Evolutionary conservation across 2,113 vertebrate genomes (phyloP), one percentile per base, ranked within the genome.

Genomic region (Microtus oregoni): DNA sequence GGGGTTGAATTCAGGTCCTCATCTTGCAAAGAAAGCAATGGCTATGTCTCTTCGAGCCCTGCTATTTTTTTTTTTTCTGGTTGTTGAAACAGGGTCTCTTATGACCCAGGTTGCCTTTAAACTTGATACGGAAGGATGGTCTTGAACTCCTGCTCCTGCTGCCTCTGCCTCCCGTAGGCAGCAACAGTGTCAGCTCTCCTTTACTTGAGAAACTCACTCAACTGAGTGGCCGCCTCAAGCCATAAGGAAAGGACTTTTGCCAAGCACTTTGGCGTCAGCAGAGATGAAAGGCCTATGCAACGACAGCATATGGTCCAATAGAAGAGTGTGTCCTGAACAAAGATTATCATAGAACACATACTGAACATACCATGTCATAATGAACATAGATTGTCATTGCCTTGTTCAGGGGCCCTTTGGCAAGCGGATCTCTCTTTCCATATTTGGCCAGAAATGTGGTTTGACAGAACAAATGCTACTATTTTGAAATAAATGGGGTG

Each of bases 231-330:
- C 8, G 2, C n/a, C 73, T 89, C 6, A 4, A n/a, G 70, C 12
- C 77, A 35, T 5, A 22, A 4, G 1, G 35, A 38, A 7, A 8
- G 20, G 72, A 55, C 0, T 8, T 44, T 13, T 44, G 38, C 86
- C 83, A 20, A 55, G n/a, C 4, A 5, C 78, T n/a, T 73, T 0
- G 0, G 20, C 3, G 0, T 24, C 41, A 38, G 11, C 24, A 1
- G 26, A 95, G 63, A 65, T 20, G 28, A 87, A 68, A 55, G 91
- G 10, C 28, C 52, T 15, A 13, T 4, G 19, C 30, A 24, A 0
- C 68, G 0, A 3, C 0, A 58, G 61, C 52, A 0, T 7, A 0
- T 0, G 2, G 12, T 5, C 41, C 7, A 22, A 47, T 4, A 6
- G 15, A 24, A 76, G 15, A 32, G 1, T 10, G 0, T n/a, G 9